Percentiles rank a stretch among this genome's conserved stretches.
Conservation (phyloP, 2,797 vertebrate genomes). For the Lerista edwardsae region DNA sequence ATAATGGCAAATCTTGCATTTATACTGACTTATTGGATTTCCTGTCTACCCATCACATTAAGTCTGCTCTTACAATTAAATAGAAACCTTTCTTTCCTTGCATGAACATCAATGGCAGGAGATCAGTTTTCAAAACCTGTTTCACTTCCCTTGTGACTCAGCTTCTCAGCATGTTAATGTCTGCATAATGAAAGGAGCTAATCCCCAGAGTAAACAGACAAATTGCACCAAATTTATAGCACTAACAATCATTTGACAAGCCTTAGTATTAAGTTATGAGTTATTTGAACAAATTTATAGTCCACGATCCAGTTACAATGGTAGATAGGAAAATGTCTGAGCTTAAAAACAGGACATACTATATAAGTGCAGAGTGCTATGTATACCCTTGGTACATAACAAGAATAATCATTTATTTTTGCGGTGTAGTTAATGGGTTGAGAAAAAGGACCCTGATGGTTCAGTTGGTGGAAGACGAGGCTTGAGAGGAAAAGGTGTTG, state of each 20-base stretch:
- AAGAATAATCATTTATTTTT: too few species aligned
- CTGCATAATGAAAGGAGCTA: slow-evolving; percentile 63
- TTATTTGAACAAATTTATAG: slow-evolving; percentile 6
- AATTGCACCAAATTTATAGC: slow-evolving; percentile 39
- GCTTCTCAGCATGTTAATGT: slow-evolving; percentile 60
- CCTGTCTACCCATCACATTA: slow-evolving; percentile 52
- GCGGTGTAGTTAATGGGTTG: too few species aligned
- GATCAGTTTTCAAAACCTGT: slow-evolving; percentile 68
- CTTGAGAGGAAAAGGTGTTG: too few species aligned
- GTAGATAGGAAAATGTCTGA: neutral
- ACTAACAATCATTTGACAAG: slow-evolving; percentile 53
- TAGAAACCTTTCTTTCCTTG: slow-evolving; percentile 50
- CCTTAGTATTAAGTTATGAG: neutral
- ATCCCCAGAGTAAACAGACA: slow-evolving; percentile 59
- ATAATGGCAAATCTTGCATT: slow-evolving; percentile 17
- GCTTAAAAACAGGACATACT: neutral
- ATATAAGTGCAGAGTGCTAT: neutral
- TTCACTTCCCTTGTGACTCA: slow-evolving; percentile 75
- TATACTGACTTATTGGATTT: slow-evolving; percentile 55
- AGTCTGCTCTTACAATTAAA: slow-evolving; percentile 61
- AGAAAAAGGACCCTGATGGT: neutral
- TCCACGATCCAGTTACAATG: neutral
- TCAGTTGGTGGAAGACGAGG: neutral
- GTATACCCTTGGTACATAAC: neutral
- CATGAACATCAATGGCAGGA: slow-evolving; percentile 58